Conservation (phyloP, 2,888 invertebrate genomes). For the Cabera pusaria region DNA sequence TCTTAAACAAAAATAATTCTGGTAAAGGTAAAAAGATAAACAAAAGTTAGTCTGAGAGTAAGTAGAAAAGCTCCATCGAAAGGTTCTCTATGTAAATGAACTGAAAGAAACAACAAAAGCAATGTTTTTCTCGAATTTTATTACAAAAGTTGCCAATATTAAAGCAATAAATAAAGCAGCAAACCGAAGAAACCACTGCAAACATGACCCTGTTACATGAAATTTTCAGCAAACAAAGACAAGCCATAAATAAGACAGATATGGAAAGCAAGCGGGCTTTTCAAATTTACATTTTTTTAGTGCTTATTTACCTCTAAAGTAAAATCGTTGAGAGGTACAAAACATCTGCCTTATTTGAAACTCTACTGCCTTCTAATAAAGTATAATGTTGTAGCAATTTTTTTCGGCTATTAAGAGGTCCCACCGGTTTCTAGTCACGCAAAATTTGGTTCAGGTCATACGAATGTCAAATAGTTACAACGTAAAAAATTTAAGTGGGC, state of each 20-base stretch:
- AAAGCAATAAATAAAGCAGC: slow-evolving; percentile 8
- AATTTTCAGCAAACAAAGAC: slow-evolving; percentile 26
- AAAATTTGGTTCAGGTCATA: slow-evolving; percentile 15
- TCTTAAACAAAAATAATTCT: no score
- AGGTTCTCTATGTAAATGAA: no score
- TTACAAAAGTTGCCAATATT: not conserved
- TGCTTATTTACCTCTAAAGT: slow-evolving; percentile 10
- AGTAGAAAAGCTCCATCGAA: no score
- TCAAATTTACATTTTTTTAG: slow-evolving; percentile 35
- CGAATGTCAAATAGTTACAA: slow-evolving; percentile 15
- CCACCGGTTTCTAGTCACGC: slow-evolving; percentile 17
- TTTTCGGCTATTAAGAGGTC: slow-evolving; percentile 6
- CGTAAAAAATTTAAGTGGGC: slow-evolving; percentile 11
- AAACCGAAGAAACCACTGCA: slow-evolving; percentile 15
- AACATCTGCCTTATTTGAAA: slow-evolving; percentile 1
- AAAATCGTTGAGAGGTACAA: slow-evolving; percentile 13
- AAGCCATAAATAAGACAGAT: slow-evolving; percentile 33
- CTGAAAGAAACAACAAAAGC: no score
- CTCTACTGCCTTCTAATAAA: slow-evolving; percentile 7
- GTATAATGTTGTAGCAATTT: slow-evolving; percentile 2
- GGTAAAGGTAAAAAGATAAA: no score
- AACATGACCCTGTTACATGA: slow-evolving; percentile 22
- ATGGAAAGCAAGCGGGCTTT: slow-evolving; percentile 29
- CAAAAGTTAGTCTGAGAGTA: no score
- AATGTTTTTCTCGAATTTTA: no score